A percentile compares a stretch with the other conserved stretches of the same genome.
These are phyloP conservation scores for Ctenochaetus hawaiiensis DNA, from an alignment of 2,797 vertebrate species.

Conservation along the genomic window DNA sequence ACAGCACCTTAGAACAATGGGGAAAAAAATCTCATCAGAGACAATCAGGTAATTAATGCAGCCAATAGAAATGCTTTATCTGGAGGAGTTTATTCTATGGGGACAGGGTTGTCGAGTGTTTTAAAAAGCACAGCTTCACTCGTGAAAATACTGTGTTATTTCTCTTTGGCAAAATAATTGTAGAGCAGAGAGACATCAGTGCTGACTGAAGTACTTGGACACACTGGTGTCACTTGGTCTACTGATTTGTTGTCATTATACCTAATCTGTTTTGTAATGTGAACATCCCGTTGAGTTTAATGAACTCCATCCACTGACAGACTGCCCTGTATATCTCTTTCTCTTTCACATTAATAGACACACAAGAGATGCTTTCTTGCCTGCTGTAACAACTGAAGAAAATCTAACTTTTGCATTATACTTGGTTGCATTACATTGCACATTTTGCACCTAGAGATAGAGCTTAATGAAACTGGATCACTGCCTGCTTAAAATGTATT, in stretches of 20 bases:
- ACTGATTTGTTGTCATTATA: slow-evolving; percentile 15
- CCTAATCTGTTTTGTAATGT: slow-evolving; percentile 1
- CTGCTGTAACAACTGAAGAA: not conserved
- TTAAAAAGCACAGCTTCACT: slow-evolving; percentile 11
- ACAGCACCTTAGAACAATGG: slow-evolving; percentile 59
- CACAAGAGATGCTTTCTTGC: not conserved
- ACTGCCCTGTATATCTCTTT: not conserved
- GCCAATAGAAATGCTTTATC: slow-evolving; percentile 30
- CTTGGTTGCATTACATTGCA: not conserved
- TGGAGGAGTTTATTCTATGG: slow-evolving; percentile 9
- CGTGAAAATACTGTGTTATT: not conserved
- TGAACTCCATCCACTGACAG: not conserved
- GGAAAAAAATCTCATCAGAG: slow-evolving; percentile 40
- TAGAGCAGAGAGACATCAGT: not conserved
- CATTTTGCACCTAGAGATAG: too few relatives aligned
- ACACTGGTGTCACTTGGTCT: slow-evolving; percentile 10
- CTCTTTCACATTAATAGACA: not conserved
- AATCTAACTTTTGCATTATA: too few relatives aligned
- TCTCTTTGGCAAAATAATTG: not conserved
- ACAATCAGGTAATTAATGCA: slow-evolving; percentile 59
- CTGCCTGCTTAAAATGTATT: not conserved
- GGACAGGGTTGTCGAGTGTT: not conserved
- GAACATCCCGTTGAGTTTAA: slow-evolving; percentile 14
- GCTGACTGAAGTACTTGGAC: slow-evolving; percentile 5
- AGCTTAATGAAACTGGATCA: not conserved